phyloP scores from a whole-genome alignment of 2,888 invertebrate species.

The Ichneumoninae sp. region DNA sequence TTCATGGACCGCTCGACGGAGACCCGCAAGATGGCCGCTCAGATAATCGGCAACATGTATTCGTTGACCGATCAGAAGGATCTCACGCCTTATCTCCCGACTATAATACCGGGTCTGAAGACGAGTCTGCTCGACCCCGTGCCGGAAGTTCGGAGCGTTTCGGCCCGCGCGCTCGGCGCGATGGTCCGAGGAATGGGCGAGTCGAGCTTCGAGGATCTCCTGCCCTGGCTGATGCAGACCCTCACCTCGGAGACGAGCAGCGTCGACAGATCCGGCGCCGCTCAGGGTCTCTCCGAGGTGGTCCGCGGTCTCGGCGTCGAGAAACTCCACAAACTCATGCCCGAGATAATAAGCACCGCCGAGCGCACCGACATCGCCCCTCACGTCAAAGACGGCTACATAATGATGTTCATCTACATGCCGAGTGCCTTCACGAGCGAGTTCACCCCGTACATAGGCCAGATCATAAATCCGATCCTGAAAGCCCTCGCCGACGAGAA shows the following conservation, averaged over 20 bases:
- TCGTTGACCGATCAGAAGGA: constrained; percentile 99
- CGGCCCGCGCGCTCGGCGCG: constrained; percentile 97
- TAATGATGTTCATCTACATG: constrained; percentile 99
- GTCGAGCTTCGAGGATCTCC: constrained; percentile 96
- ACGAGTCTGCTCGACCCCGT: constrained; percentile 98
- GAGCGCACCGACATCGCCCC: constrained; percentile 97
- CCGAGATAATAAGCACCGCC: constrained; percentile 97
- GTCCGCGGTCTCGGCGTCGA: constrained; percentile 98
- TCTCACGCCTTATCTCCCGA: constrained; percentile 97
- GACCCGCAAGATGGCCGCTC: constrained; percentile 99
- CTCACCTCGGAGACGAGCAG: constrained; percentile 97
- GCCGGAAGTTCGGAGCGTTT: constrained; percentile 97
- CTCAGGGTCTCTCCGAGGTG: constrained; percentile 98
- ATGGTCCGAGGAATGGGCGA: constrained; percentile 99
- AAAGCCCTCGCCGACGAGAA: constrained; percentile 99
- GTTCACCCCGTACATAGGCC: constrained; percentile 97
- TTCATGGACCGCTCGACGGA: constrained; percentile 99
- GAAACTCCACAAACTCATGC: constrained; percentile 98
- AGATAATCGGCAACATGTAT: constrained; percentile 99
- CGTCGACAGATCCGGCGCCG: constrained; percentile 98
- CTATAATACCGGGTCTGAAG: constrained; percentile 98
- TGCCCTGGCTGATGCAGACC: constrained; percentile 99
- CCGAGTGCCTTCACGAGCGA: constrained; percentile 98
- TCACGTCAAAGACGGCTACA: constrained; percentile 99
- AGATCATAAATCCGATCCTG: constrained; percentile 98